Conservation (phyloP, 2,113 vertebrate species). For the Pelusios castaneus region DNA sequence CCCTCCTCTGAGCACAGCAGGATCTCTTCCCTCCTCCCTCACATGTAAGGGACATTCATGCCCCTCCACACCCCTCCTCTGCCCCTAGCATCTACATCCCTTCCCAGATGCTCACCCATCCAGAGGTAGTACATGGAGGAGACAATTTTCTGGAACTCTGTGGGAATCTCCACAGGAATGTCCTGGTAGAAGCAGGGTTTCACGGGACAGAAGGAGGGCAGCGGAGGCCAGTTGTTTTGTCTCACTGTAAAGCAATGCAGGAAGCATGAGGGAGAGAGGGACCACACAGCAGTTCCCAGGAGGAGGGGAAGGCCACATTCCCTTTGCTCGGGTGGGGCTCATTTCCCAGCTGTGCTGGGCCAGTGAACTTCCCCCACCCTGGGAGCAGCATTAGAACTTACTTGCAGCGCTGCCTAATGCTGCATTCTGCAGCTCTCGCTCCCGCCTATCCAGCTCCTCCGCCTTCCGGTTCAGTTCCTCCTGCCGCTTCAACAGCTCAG, state of each 20-base stretch:
- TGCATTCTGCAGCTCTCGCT: constrained; percentile 88
- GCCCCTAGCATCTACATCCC: neutral
- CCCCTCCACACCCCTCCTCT: neutral
- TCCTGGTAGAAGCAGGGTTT: constrained; percentile 98
- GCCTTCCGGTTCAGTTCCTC: constrained; percentile 95
- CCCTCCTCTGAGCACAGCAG: no score
- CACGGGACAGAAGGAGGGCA: constrained; percentile 92
- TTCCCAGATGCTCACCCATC: constrained; percentile 86
- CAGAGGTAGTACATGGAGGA: constrained; percentile 96
- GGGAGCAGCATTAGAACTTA: constrained; percentile 43
- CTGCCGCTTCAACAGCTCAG: constrained; percentile 90
- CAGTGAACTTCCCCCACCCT: neutral
- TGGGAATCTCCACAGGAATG: constrained; percentile 90
- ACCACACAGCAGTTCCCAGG: rapidly evolving
- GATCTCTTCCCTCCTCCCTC: rapidly evolving
- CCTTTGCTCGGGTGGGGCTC: no score
- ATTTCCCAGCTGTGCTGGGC: rapidly evolving
- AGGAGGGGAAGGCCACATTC: no score
- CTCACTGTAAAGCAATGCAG: constrained; percentile 72
- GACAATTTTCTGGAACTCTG: constrained; percentile 92
- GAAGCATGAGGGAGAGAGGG: rapidly evolving
- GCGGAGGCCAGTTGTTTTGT: constrained; percentile 95
- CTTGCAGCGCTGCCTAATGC: constrained; percentile 80
- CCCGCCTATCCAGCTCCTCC: constrained; percentile 89
- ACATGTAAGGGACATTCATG: neutral